Base-by-base conservation (phyloP, 2,888 invertebrate genomes). In the Melanostoma mellinum region DNA sequence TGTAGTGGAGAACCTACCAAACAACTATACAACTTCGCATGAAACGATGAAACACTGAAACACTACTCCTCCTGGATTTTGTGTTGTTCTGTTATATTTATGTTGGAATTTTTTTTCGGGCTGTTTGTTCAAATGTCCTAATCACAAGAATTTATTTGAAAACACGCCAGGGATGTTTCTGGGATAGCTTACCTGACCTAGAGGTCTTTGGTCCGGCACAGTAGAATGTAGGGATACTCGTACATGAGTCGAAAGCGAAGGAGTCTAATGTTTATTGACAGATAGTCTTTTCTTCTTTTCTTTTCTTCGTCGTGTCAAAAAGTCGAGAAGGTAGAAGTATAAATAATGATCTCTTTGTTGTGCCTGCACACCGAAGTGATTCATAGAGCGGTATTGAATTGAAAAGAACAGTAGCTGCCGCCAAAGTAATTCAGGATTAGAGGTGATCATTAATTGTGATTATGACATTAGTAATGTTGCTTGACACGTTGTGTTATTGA, bases 61-160 rank as follows among this genome's bases (percentile, higher is more conserved):
- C 40, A 5, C 53, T 63, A 38, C 67, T 53, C 71, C 69, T 75
- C 36, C 10, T 69, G 60, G 68, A 42, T 63, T 52, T 56, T 60
- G 33, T 50, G 55, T 48, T 46, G 60, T 48, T 61, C 67, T 67
- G 58, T 73, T 73, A 53, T 68, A 50, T 72, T 82, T 77, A 30
- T 81, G 72, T 77, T 67, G 42, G 58, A 33, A 44, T 73, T 71
- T 63, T 55, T 76, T 55, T 50, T 56, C 9, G 30, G 48, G 38
- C 55, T 79, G 73, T 68, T 79, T 79, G 73, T 73, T 73, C 68
- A 67, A 73, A 73, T 79, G 68, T 84, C 78, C 79, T 79, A 84
- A 79, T 84, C 79, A 75, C 61, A 44, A 71, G 69, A 78, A 79
- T 79, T 79, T 74, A 71, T 79, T 75, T 52, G 69, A 79, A 71